Evolutionary conservation across 2,888 invertebrate species (phyloP).

Genomic region (Ichneumoninae sp.): DNA sequence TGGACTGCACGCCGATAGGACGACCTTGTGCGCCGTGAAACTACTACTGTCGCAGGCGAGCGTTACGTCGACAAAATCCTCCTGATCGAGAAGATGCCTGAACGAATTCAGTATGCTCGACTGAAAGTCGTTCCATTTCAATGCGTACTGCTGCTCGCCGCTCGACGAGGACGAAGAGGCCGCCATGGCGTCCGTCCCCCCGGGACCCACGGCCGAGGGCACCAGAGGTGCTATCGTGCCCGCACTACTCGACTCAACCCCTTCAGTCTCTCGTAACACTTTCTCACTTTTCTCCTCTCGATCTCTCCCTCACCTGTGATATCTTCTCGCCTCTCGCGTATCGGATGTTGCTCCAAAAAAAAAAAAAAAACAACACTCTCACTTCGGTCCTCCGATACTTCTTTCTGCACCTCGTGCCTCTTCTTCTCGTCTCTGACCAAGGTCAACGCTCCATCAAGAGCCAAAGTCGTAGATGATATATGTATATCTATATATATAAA

Average conservation of each 20-base stretch:
- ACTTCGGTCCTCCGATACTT: slow-evolving; percentile 29
- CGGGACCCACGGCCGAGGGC: slow-evolving; percentile 85
- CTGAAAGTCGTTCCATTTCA: slow-evolving; percentile 98
- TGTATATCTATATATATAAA: neutral
- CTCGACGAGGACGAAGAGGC: slow-evolving; percentile 83
- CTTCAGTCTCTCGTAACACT: slow-evolving; percentile 49
- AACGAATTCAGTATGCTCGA: slow-evolving; percentile 95
- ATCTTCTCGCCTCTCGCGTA: neutral
- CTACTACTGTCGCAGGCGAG: slow-evolving; percentile 95
- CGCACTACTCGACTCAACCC: slow-evolving; percentile 71
- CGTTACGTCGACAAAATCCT: slow-evolving; percentile 97
- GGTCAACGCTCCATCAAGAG: slow-evolving; percentile 31
- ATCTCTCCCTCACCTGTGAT: neutral
- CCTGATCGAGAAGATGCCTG: slow-evolving; percentile 94
- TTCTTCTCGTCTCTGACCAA: slow-evolving; percentile 43
- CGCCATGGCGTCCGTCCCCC: slow-evolving; percentile 84
- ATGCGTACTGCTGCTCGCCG: slow-evolving; percentile 94
- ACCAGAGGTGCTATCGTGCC: slow-evolving; percentile 84
- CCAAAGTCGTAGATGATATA: slow-evolving; percentile 38
- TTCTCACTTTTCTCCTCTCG: slow-evolving; percentile 37
- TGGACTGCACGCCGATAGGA: slow-evolving; percentile 96
- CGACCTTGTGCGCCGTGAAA: slow-evolving; percentile 95
- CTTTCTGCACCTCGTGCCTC: slow-evolving; percentile 29
- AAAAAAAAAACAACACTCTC: slow-evolving; percentile 45
- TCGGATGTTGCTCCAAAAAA: neutral